These are phyloP conservation scores for Hemitrygon akajei DNA, from an alignment of 2,797 vertebrate genomes.

Conservation along the genomic window DNA sequence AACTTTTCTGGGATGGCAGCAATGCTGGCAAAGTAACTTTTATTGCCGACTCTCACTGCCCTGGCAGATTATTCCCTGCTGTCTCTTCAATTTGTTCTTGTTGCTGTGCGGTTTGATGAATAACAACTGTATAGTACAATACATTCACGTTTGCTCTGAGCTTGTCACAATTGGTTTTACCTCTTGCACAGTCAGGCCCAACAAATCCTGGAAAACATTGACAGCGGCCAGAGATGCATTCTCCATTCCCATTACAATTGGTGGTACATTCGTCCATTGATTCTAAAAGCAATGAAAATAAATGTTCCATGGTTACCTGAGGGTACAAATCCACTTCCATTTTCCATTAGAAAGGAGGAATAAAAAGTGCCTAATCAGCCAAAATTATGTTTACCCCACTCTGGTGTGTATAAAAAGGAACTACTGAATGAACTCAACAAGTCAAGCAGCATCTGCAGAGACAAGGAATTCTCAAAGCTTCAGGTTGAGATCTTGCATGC, in stretches of 20 bases:
- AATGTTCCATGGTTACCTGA: neutral
- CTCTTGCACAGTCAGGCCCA: constrained; percentile 90
- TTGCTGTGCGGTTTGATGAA: neutral
- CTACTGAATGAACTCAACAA: too few relatives aligned
- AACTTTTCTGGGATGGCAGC: neutral
- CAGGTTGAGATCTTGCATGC: too few relatives aligned
- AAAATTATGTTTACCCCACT: neutral
- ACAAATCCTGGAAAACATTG: constrained; percentile 90
- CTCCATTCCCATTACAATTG: constrained; percentile 89
- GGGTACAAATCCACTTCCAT: neutral
- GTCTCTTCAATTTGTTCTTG: neutral
- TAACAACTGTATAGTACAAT: neutral
- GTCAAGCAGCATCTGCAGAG: too few relatives aligned
- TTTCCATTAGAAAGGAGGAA: neutral
- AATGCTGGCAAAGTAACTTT: neutral
- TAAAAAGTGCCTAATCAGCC: neutral
- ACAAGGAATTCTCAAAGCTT: too few relatives aligned
- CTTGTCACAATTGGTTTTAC: constrained; percentile 52
- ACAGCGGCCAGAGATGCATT: constrained; percentile 89
- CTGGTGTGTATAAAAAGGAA: neutral
- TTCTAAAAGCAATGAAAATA: constrained; percentile 54
- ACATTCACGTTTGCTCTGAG: neutral
- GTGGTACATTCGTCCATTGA: constrained; percentile 88
- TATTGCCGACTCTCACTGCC: neutral
- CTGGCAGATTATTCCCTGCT: neutral